A percentile compares a stretch with the other conserved stretches of the same genome.
Evolutionary conservation across 2,113 vertebrate genomes (phyloP).

Genomic region (Numida meleagris): DNA sequence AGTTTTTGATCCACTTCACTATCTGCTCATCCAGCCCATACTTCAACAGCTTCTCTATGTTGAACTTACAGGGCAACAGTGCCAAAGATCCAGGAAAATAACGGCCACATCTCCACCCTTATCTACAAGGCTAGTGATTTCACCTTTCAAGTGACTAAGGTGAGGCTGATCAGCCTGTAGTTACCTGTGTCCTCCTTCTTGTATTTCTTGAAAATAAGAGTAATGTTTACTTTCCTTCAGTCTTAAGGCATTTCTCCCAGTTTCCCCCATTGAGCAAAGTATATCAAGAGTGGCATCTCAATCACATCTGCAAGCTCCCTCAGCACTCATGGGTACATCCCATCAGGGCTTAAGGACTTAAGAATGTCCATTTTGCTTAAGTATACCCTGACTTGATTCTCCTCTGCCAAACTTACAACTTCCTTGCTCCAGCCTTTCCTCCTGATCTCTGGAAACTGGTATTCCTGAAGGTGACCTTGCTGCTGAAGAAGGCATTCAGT

Average conservation of each 20-base stretch:
- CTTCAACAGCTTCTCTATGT: too few species aligned
- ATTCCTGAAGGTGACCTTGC: neutral
- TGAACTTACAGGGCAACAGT: too few species aligned
- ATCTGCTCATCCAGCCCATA: neutral
- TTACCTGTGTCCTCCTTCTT: neutral
- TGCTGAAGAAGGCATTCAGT: neutral
- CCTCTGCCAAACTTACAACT: neutral
- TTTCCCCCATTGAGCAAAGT: neutral
- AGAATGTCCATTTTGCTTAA: neutral
- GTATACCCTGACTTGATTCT: neutral
- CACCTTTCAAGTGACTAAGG: neutral
- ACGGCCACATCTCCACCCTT: neutral
- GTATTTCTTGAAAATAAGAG: neutral
- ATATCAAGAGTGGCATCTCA: neutral
- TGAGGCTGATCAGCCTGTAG: neutral
- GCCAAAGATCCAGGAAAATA: neutral
- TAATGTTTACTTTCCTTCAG: neutral
- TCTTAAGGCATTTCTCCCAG: neutral
- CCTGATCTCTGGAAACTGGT: neutral
- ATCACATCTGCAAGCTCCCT: neutral
- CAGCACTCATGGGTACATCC: neutral
- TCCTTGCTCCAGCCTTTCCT: neutral
- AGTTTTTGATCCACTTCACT: neutral
- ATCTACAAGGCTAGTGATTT: neutral
- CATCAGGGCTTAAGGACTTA: neutral